A percentile compares a stretch with the other conserved stretches of the same genome.
These are phyloP conservation scores for Campylorhamphus procurvoides DNA, from an alignment of 2,113 vertebrate species.

Conservation along the genomic window DNA sequence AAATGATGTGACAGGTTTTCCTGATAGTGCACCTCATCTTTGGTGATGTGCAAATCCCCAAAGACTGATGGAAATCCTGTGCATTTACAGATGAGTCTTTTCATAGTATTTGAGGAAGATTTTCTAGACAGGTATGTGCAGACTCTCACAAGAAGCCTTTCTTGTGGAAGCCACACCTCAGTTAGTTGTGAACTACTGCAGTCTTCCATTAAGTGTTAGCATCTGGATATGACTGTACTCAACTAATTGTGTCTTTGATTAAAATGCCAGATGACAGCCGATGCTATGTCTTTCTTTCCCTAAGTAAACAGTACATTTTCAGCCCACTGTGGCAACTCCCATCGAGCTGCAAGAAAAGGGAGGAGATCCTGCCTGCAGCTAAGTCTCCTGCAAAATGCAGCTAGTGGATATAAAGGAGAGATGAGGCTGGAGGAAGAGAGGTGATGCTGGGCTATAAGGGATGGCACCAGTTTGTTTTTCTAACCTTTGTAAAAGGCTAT, in stretches of 20 bases:
- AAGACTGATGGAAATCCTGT: not conserved
- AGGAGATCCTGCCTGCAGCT: not conserved
- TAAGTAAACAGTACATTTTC: not conserved
- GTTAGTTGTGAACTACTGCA: not conserved
- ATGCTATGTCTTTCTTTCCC: not conserved
- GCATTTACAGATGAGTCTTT: not conserved
- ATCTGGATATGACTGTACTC: not conserved
- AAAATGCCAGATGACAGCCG: not conserved
- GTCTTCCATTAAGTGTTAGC: not conserved
- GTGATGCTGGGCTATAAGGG: not conserved
- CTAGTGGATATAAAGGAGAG: not conserved
- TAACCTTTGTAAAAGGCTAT: not conserved
- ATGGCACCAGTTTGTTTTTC: not conserved
- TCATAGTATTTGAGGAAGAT: not conserved
- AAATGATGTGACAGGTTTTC: not conserved
- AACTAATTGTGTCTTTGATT: not conserved
- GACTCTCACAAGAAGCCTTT: not conserved
- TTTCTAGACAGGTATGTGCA: not conserved
- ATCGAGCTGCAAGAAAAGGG: not conserved
- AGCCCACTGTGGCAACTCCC: not conserved
- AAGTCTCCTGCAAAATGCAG: not conserved
- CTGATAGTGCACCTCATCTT: not conserved
- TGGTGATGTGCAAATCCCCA: not conserved
- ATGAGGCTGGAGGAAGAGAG: not conserved
- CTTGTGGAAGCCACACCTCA: not conserved